Evolutionary conservation across 2,113 vertebrate species (phyloP), one percentile per base, ranked within the genome.

Genomic region (Isurus oxyrinchus): DNA sequence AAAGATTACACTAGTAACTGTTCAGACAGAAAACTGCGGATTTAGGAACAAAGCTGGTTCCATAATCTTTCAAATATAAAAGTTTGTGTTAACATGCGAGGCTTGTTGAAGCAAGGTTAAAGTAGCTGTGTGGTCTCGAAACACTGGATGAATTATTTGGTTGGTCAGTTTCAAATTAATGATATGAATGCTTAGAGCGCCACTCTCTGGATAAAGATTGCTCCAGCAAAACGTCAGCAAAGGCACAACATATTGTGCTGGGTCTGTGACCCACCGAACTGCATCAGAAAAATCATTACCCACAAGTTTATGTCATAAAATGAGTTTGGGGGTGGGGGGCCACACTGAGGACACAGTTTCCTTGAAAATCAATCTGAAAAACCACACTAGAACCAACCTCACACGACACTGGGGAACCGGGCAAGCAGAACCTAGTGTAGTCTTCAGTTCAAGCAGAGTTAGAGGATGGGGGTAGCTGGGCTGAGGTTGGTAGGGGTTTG

Each of bases 121-220:
- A 2, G 44, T 49, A 1, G 44, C 44, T n/a, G 14, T 10, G 44
- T 44, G 6, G 53, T 19, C 49, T 23, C 23, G 5, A 88, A 88
- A 13, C 86, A 55, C 49, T 44, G 23, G 25, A 55, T 59, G 35
- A 91, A 35, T 31, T 57, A 11, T 84, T 84, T 19, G 13, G 27
- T 57, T n/a, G 49, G 25, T 55, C 23, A 25, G 11, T 55, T 90
- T 90, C 13, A 55, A 49, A 55, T 27, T 1, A n/a, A n/a, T 93
- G 31, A 63, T 90, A 49, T 35, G 35, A 93, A 63, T 40, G 90
- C 90, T 61, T n/a, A 93, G 90, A 93, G 90, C 90, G 13, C 90
- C 90, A 19, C 90, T n/a, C 31, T 63, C 57, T 93, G 90, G 90
- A 93, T 35, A 93, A 40, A 63, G 57, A 61, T 5, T n/a, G 35